phyloP scores from a whole-genome alignment of 2,888 invertebrate species.

The Tuta absoluta region DNA sequence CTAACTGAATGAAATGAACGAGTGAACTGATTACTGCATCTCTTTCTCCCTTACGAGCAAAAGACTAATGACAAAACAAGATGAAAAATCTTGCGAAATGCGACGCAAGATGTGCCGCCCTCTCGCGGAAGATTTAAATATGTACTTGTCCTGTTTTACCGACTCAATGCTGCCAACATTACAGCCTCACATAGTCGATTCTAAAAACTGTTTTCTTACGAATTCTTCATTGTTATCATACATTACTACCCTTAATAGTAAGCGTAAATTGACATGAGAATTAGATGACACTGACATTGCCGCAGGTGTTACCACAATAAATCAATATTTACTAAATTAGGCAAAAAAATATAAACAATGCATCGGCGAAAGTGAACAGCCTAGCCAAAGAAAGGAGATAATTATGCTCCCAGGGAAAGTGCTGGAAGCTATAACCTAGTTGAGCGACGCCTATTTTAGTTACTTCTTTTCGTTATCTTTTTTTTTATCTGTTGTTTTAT shows the following conservation, averaged over 20 bases:
- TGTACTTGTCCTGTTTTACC: slow-evolving; percentile 41
- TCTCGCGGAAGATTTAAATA: background rate
- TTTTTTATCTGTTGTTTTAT: too few species aligned
- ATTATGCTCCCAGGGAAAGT: too few species aligned
- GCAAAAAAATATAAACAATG: background rate
- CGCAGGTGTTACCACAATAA: background rate
- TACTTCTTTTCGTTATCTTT: too few species aligned
- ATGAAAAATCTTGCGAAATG: background rate
- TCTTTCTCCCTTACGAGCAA: background rate
- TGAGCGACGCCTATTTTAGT: too few species aligned
- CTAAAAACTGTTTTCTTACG: background rate
- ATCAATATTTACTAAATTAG: background rate
- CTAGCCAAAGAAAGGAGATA: too few species aligned
- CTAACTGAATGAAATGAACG: slow-evolving; percentile 27
- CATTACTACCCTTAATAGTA: background rate
- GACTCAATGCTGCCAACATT: slow-evolving; percentile 30
- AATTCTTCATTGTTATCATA: background rate
- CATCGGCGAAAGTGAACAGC: too few species aligned
- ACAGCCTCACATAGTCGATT: background rate
- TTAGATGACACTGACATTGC: background rate
- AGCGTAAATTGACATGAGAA: background rate
- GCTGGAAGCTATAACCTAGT: too few species aligned
- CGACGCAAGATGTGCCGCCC: background rate
- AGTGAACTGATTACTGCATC: slow-evolving; percentile 7
- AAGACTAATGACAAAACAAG: background rate